Conservation (phyloP, 1,140 invertebrate genomes). For the Euschistus heros region DNA sequence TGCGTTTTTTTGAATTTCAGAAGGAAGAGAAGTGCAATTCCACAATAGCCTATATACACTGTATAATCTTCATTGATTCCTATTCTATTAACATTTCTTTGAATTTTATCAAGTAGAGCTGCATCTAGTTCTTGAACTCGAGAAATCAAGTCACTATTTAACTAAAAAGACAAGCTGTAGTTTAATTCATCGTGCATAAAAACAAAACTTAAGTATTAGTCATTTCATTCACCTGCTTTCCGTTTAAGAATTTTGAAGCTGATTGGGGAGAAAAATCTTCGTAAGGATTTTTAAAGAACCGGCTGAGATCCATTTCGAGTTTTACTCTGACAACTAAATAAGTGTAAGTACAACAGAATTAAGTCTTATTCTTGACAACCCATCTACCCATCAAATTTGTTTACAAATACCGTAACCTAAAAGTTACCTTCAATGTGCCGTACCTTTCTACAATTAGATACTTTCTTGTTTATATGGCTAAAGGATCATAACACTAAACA, state of each 20-base stretch:
- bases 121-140: neutral
- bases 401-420: no score
- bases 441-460: no score
- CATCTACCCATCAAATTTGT: no score
- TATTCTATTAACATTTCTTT: neutral
- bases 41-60: neutral
- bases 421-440: no score
- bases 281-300: neutral
- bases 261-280: neutral
- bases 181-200: neutral
- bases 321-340: neutral
- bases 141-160: neutral
- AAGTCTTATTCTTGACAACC: no score
- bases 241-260: neutral
- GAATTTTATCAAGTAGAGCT: neutral
- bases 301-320: neutral
- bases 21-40: neutral
- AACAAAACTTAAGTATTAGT: neutral
- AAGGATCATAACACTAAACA: no score
- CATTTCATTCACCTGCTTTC: neutral
- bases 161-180: neutral
- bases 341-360: no score
- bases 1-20: constrained; percentile 1
- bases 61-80: neutral
- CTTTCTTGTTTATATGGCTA: no score